phyloP scores from a whole-genome alignment of 2,113 vertebrate genomes.

The Acanthisitta chloris region DNA sequence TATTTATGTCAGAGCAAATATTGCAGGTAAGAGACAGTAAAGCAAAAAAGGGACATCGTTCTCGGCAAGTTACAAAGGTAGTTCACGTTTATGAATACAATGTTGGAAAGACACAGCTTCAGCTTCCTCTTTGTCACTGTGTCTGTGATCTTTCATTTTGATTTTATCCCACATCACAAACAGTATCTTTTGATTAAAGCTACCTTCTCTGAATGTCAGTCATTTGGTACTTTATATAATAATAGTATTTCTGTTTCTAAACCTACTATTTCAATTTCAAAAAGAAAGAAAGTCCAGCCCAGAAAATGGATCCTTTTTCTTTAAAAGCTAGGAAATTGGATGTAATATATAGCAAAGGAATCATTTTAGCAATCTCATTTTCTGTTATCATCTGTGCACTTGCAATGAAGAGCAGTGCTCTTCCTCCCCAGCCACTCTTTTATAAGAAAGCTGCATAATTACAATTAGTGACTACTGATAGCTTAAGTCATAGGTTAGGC shows the following conservation, averaged over 20 bases:
- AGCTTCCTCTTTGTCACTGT: neutral
- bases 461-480: neutral
- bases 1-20: neutral
- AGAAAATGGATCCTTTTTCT: neutral
- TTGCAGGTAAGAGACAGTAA: neutral
- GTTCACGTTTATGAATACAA: neutral
- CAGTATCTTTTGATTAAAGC: constrained; percentile 19
- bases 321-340: neutral
- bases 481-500: neutral
- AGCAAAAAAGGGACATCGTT: neutral
- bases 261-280: neutral
- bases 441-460: neutral
- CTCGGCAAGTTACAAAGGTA: neutral
- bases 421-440: neutral
- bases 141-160: neutral
- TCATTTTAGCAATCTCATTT: neutral
- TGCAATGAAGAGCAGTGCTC: neutral
- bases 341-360: neutral
- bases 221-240: neutral
- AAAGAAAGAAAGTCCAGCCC: neutral
- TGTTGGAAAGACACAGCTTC: neutral
- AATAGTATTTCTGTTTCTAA: neutral
- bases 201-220: neutral
- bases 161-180: neutral
- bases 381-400: neutral